Percentiles rank a stretch among this genome's conserved stretches.
Conservation (phyloP, 2,888 invertebrate species). For the Drosophila ezoana region DNA sequence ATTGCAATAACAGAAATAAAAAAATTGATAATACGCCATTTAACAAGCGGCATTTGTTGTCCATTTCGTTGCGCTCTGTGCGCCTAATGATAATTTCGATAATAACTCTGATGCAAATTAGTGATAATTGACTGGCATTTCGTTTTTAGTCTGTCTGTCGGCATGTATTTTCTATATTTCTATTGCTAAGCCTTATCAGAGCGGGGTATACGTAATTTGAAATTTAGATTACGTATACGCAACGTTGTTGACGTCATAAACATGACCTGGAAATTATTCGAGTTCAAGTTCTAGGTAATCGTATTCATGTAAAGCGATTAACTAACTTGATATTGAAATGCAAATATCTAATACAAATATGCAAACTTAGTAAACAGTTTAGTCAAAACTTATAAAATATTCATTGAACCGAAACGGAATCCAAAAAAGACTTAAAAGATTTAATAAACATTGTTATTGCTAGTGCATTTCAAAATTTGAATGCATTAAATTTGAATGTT, state of each 20-base stretch:
- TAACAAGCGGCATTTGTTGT: slow-evolving; percentile 41
- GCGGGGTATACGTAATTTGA: slow-evolving; percentile 21
- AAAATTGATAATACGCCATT: slow-evolving; percentile 46
- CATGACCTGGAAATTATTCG: slow-evolving; percentile 30
- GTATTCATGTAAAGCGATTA: slow-evolving; percentile 10
- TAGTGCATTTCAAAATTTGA: too few species aligned
- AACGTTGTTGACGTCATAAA: slow-evolving; percentile 38
- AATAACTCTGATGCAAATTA: slow-evolving; percentile 75
- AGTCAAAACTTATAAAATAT: background rate
- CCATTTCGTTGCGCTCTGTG: slow-evolving; percentile 27
- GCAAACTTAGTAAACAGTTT: background rate
- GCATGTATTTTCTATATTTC: background rate
- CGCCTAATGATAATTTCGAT: slow-evolving; percentile 63
- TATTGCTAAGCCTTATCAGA: slow-evolving; percentile 31
- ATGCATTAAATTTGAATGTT: background rate
- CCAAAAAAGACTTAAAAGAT: background rate
- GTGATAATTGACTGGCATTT: slow-evolving; percentile 66
- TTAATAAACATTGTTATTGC: too few species aligned
- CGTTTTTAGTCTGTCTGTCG: slow-evolving; percentile 17
- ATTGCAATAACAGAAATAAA: slow-evolving; percentile 30
- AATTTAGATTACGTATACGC: slow-evolving; percentile 66
- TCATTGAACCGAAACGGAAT: background rate
- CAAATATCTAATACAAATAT: slow-evolving; percentile 1
- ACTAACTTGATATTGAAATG: slow-evolving; percentile 12
- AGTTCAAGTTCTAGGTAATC: slow-evolving; percentile 46